Conservation (phyloP, 2,113 vertebrate genomes). For the Pantherophis guttatus region DNA sequence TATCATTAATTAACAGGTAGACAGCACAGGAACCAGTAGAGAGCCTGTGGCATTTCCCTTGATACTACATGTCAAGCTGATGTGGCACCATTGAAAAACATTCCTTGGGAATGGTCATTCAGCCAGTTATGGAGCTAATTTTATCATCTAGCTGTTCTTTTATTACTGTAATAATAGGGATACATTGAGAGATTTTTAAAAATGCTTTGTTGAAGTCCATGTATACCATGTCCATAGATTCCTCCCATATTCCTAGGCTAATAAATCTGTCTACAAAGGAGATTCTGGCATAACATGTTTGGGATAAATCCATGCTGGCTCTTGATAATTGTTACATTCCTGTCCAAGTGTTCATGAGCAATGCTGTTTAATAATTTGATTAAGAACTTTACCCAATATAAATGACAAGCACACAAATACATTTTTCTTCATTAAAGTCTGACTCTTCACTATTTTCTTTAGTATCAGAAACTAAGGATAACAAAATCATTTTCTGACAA, state of each 20-base stretch:
- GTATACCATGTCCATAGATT: not conserved
- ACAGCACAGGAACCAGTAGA: no score
- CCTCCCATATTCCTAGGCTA: not conserved
- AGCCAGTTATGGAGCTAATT: not conserved
- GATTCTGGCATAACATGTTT: not conserved
- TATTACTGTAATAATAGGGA: not conserved
- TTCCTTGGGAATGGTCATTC: not conserved
- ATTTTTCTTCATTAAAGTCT: no score
- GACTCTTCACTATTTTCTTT: not conserved
- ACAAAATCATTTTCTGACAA: not conserved
- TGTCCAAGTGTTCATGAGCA: not conserved
- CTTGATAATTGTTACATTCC: not conserved
- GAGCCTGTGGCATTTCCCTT: no score
- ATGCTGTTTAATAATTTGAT: not conserved
- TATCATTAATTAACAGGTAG: no score
- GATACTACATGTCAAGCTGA: no score
- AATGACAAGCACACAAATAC: not conserved
- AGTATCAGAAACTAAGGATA: not conserved
- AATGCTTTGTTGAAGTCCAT: not conserved
- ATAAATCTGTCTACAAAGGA: not conserved
- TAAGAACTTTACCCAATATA: not conserved
- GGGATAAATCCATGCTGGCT: not conserved
- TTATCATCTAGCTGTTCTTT: not conserved
- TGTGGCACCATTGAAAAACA: not conserved
- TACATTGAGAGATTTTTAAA: not conserved